A percentile compares a stretch with the other conserved stretches of the same genome.
Evolutionary conservation across 1,140 invertebrate species (phyloP).

Genomic region (Nephotettix cincticeps): DNA sequence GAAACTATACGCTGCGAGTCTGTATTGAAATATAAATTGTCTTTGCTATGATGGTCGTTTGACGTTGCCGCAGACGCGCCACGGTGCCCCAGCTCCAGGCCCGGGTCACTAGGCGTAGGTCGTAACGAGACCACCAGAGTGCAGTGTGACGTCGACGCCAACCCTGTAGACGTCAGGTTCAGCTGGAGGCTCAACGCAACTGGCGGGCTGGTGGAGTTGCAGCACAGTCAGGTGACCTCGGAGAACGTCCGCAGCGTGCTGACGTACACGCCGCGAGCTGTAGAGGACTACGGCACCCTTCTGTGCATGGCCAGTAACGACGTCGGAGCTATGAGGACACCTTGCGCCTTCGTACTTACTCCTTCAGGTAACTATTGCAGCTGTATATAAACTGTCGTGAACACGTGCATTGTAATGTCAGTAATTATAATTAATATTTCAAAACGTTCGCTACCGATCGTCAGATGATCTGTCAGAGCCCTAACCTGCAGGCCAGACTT

Average conservation of each 20-base stretch:
- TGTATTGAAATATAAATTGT: too few relatives aligned
- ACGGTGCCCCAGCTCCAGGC: slow-evolving; percentile 64
- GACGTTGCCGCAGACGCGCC: slow-evolving; percentile 71
- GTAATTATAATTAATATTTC: too few relatives aligned
- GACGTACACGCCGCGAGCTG: slow-evolving; percentile 67
- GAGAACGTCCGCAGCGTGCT: slow-evolving; percentile 61
- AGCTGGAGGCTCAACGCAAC: slow-evolving; percentile 77
- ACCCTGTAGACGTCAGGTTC: slow-evolving; percentile 69
- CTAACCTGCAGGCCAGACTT: too few relatives aligned
- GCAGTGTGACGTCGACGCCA: slow-evolving; percentile 80
- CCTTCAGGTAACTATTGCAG: slow-evolving; percentile 68
- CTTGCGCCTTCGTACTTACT: slow-evolving; percentile 69
- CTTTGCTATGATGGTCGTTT: too few relatives aligned
- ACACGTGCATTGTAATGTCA: too few relatives aligned
- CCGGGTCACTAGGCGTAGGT: slow-evolving; percentile 72
- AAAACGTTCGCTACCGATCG: too few relatives aligned
- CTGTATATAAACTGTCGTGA: too few relatives aligned
- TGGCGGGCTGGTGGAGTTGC: slow-evolving; percentile 59
- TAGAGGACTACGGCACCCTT: slow-evolving; percentile 68
- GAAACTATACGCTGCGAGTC: too few relatives aligned
- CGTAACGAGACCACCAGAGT: slow-evolving; percentile 74
- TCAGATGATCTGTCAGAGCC: too few relatives aligned
- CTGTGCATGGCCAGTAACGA: slow-evolving; percentile 69
- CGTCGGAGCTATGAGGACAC: slow-evolving; percentile 62
- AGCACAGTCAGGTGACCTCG: slow-evolving; percentile 25